Conservation (phyloP, 2,888 invertebrate species). For the Hermaeophaga mercurialis region DNA sequence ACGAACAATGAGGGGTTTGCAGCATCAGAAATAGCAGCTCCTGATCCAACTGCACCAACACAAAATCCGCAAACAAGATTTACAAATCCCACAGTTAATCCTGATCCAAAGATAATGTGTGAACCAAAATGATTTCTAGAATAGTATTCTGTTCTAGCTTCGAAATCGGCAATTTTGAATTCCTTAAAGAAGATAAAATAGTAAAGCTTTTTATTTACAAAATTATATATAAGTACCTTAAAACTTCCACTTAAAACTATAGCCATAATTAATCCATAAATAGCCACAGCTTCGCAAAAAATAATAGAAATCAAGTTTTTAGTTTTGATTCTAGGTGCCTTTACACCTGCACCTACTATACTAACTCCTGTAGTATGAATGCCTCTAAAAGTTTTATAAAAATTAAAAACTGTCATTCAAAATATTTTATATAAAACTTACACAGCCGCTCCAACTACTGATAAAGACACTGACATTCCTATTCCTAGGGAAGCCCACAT, state of each 20-base stretch:
- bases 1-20: constrained; percentile 97
- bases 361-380: constrained; percentile 96
- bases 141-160: constrained; percentile 26
- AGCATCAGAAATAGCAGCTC: constrained; percentile 98
- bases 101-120: constrained; percentile 94
- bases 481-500: constrained; percentile 96
- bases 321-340: constrained; percentile 97
- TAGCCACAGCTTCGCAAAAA: constrained; percentile 99
- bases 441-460: constrained; percentile 97
- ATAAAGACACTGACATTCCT: constrained; percentile 89
- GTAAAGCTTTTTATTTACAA: not conserved
- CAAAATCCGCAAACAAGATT: constrained; percentile 95
- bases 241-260: constrained; percentile 91
- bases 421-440: constrained; percentile 56
- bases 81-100: constrained; percentile 91
- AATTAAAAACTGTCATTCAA: constrained; percentile 2
- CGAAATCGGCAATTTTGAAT: constrained; percentile 31
- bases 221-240: constrained; percentile 58
- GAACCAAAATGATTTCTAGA: constrained; percentile 79
- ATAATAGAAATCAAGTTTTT: constrained; percentile 99
- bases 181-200: constrained; percentile 35
- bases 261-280: constrained; percentile 97
- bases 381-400: constrained; percentile 67
- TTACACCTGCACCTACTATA: constrained; percentile 97
- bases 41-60: constrained; percentile 96